Percentiles rank a stretch among this genome's conserved stretches.
Evolutionary conservation across 2,888 invertebrate genomes (phyloP).

Genomic region (Cerastoderma edule): DNA sequence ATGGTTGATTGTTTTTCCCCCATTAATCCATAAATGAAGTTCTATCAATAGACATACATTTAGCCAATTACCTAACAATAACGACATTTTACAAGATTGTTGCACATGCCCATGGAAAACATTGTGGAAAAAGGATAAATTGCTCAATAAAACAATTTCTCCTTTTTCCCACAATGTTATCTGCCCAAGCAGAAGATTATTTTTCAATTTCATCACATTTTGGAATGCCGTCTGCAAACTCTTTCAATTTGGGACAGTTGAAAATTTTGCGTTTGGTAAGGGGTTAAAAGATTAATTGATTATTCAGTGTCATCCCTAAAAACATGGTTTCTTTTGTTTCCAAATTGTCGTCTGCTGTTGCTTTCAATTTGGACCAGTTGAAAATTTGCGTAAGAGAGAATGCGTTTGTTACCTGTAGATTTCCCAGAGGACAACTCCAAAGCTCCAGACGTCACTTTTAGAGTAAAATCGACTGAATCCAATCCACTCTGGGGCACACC

Average conservation of each 20-base stretch:
- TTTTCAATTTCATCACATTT: no score
- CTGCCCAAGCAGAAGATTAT: no score
- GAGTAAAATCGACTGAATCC: constrained; percentile 29
- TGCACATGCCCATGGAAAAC: no score
- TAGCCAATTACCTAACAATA: no score
- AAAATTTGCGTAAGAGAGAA: neutral
- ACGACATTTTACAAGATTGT: no score
- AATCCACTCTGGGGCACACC: constrained; percentile 57
- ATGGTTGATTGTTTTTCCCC: no score
- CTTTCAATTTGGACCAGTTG: neutral
- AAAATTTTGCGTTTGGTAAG: neutral
- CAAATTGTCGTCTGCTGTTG: neutral
- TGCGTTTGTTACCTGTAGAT: constrained; percentile 38
- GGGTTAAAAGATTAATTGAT: neutral
- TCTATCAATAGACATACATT: no score
- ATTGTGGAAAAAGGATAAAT: no score
- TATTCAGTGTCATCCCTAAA: neutral
- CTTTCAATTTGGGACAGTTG: neutral
- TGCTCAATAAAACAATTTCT: no score
- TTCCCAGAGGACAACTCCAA: constrained; percentile 58
- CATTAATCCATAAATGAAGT: no score
- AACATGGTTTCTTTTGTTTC: neutral
- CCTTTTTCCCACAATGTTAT: no score
- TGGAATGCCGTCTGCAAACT: neutral
- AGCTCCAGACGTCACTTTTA: constrained; percentile 58